phyloP scores from a whole-genome alignment of 1,140 invertebrate genomes.

The Bicyclus anynana region DNA sequence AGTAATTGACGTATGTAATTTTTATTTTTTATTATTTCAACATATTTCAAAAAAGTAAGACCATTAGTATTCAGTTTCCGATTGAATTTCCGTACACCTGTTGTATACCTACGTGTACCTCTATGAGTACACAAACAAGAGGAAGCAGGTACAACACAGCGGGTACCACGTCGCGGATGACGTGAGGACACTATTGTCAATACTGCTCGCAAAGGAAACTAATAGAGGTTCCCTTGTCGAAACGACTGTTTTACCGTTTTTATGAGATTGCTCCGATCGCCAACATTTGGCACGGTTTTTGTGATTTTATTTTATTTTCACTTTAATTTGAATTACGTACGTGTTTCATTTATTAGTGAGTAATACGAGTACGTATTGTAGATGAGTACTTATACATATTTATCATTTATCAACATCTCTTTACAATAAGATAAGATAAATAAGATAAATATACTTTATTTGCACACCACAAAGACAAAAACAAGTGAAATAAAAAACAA shows the following conservation, averaged over 20 bases:
- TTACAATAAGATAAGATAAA: too few relatives aligned
- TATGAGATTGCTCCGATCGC: slow-evolving; percentile 36
- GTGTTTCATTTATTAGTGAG: too few relatives aligned
- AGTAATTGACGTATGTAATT: too few relatives aligned
- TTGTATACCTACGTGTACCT: neutral
- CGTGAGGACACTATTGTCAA: slow-evolving; percentile 47
- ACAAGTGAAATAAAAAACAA: too few relatives aligned
- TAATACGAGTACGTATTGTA: too few relatives aligned
- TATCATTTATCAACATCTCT: too few relatives aligned
- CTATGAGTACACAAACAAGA: slow-evolving; percentile 15
- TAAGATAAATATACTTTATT: too few relatives aligned
- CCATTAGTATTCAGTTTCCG: slow-evolving; percentile 15
- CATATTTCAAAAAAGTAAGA: neutral
- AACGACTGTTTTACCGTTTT: slow-evolving; percentile 67
- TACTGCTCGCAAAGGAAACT: slow-evolving; percentile 66
- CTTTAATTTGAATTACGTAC: too few relatives aligned
- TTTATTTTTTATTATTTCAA: too few relatives aligned
- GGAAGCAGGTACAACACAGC: slow-evolving; percentile 30
- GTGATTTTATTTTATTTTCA: too few relatives aligned
- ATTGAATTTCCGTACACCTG: slow-evolving; percentile 9
- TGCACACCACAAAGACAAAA: too few relatives aligned
- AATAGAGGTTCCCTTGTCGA: slow-evolving; percentile 57
- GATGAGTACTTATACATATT: too few relatives aligned
- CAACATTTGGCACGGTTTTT: slow-evolving; percentile 37
- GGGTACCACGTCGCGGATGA: slow-evolving; percentile 33